These are phyloP conservation scores for Orchesella cincta DNA, from an alignment of 1,140 invertebrate genomes.

Conservation along the genomic window DNA sequence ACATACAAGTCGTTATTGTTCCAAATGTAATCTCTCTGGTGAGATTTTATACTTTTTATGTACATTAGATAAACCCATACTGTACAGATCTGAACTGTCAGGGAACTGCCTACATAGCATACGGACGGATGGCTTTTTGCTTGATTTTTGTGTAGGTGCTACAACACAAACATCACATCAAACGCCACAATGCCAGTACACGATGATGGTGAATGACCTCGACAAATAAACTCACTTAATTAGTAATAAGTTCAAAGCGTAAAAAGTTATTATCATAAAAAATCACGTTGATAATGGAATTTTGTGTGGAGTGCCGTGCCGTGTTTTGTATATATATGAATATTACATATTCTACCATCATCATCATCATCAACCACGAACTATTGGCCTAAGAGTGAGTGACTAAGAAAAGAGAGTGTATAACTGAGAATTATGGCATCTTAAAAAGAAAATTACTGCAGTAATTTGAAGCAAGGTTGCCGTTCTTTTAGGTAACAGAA, in stretches of 20 bases:
- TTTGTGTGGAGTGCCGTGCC: neutral
- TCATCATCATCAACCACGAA: too few species aligned
- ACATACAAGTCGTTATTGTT: too few species aligned
- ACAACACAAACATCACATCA: too few species aligned
- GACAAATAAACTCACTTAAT: slow-evolving; percentile 40
- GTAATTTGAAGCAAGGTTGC: neutral
- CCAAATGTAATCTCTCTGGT: neutral
- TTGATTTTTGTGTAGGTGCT: too few species aligned
- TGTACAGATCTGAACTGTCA: neutral
- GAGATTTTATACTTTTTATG: neutral
- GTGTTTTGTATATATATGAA: neutral
- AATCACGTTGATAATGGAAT: slow-evolving; percentile 22
- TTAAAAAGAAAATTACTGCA: neutral
- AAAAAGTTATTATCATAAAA: slow-evolving; percentile 49
- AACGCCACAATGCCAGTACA: too few species aligned
- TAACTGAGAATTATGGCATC: neutral
- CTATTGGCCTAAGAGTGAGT: neutral
- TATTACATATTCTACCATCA: neutral
- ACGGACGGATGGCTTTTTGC: too few species aligned
- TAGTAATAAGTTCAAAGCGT: slow-evolving; percentile 49
- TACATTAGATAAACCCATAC: neutral
- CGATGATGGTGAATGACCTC: slow-evolving; percentile 43
- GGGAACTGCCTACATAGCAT: too few species aligned
- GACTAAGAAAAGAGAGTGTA: neutral
- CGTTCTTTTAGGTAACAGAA: too few species aligned